Conservation (phyloP, 2,797 vertebrate species). For the Lycodopsis pacificus region DNA sequence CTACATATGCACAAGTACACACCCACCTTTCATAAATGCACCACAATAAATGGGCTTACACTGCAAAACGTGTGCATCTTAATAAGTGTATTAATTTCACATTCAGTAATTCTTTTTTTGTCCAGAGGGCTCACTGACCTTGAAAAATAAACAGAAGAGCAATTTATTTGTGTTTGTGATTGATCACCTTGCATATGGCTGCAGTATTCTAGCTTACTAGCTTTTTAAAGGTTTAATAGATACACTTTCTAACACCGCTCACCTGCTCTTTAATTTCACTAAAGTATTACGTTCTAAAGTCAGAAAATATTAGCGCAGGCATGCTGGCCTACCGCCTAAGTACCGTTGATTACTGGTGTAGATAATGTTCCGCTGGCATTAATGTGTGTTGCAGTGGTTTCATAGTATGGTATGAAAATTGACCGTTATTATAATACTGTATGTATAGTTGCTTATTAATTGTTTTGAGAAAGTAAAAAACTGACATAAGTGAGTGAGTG, state of each 20-base stretch:
- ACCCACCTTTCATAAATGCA: conserved; percentile 26
- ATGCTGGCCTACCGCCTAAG: conserved; percentile 6
- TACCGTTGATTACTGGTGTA: conserved; percentile 24
- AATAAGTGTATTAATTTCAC: conserved; percentile 67
- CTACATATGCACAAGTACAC: conserved; percentile 9
- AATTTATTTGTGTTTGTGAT: conserved; percentile 67
- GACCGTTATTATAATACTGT: background rate
- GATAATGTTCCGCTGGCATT: conserved; percentile 5
- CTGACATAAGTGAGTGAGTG: background rate
- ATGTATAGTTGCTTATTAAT: background rate
- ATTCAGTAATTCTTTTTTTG: conserved; percentile 43
- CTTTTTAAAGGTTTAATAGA: conserved; percentile 30
- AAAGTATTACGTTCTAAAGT: conserved; percentile 14
- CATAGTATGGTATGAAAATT: background rate
- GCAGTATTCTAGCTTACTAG: conserved; percentile 25
- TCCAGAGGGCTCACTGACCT: conserved; percentile 45
- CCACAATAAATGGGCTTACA: conserved; percentile 58
- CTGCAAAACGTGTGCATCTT: conserved; percentile 66
- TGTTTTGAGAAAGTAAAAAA: background rate
- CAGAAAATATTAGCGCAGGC: conserved; percentile 11
- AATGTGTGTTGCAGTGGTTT: background rate
- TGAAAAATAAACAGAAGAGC: conserved; percentile 49
- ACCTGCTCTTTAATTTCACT: conserved; percentile 27
- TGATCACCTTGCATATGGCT: conserved; percentile 53
- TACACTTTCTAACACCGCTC: conserved; percentile 15